Conservation (phyloP, 2,797 vertebrate species). For the Distichodus sexfasciatus region DNA sequence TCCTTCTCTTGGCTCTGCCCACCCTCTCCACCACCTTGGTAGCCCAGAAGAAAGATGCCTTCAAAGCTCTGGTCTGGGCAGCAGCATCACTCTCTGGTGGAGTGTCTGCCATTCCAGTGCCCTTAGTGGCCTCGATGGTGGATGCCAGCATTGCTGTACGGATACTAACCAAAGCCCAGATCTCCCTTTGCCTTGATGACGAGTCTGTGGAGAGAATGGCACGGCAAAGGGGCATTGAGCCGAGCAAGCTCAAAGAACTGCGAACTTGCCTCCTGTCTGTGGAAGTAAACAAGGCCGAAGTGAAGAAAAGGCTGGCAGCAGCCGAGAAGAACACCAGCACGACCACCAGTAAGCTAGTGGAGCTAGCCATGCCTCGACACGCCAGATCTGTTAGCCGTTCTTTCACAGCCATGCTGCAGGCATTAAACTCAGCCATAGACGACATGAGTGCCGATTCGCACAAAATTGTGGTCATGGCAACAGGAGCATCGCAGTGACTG, state of each 20-base stretch:
- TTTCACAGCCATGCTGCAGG: slow-evolving; percentile 69
- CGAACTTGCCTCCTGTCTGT: slow-evolving; percentile 61
- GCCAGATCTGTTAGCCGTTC: slow-evolving; percentile 64
- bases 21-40: slow-evolving; percentile 58
- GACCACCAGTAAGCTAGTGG: slow-evolving; percentile 54
- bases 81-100: slow-evolving; percentile 72
- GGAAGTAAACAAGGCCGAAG: slow-evolving; percentile 67
- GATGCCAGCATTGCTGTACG: slow-evolving; percentile 65
- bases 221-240: slow-evolving; percentile 47
- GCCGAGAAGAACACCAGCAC: slow-evolving; percentile 63
- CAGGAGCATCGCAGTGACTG: slow-evolving; percentile 47
- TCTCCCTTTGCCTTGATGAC: slow-evolving; percentile 68
- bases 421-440: slow-evolving; percentile 66
- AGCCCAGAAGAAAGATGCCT: slow-evolving; percentile 68
- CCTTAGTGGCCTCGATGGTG: slow-evolving; percentile 71
- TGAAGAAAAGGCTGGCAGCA: slow-evolving; percentile 61
- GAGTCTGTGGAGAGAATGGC: slow-evolving; percentile 64
- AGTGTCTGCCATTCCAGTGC: slow-evolving; percentile 69
- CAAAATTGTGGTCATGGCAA: slow-evolving; percentile 57
- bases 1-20: slow-evolving; percentile 70
- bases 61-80: slow-evolving; percentile 69
- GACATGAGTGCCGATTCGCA: slow-evolving; percentile 71
- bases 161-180: slow-evolving; percentile 66
- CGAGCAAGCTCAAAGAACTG: slow-evolving; percentile 56
- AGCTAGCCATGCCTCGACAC: slow-evolving; percentile 69